phyloP scores from a whole-genome alignment of 2,888 invertebrate species.

The Dendrolimus houi region DNA sequence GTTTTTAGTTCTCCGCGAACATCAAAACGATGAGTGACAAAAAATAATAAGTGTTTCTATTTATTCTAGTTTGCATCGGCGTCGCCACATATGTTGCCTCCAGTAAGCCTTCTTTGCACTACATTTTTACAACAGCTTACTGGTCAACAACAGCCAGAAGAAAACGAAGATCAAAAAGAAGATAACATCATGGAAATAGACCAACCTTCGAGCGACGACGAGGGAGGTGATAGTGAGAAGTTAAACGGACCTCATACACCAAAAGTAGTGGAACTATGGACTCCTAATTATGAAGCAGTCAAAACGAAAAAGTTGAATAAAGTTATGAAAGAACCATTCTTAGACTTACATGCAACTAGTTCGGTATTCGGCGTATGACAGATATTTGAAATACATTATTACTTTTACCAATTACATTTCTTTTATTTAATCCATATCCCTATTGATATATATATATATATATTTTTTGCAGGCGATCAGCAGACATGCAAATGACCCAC shows the following conservation, averaged over 20 bases:
- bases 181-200: constrained; percentile 34
- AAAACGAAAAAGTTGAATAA: constrained; percentile 62
- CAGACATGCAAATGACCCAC: too few species aligned
- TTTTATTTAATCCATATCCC: too few species aligned
- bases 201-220: constrained; percentile 46
- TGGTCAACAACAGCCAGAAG: constrained; percentile 36
- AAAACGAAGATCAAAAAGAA: constrained; percentile 23
- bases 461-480: too few species aligned
- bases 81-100: constrained; percentile 64
- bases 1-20: too few species aligned
- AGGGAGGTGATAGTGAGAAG: constrained; percentile 26
- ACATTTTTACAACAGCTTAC: constrained; percentile 57
- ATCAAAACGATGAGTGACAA: too few species aligned
- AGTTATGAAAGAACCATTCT: constrained; percentile 45
- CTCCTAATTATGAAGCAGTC: constrained; percentile 55
- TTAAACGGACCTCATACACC: constrained; percentile 28
- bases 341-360: constrained; percentile 41
- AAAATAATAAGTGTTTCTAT: background rate
- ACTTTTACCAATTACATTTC: background rate
- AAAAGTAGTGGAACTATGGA: constrained; percentile 48
- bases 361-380: constrained; percentile 38
- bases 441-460: too few species aligned
- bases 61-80: constrained; percentile 56
- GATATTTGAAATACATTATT: constrained; percentile 6
- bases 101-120: constrained; percentile 54